These are phyloP conservation scores for Boloria euphrosyne DNA, from an alignment of 2,888 invertebrate species.

Conservation along the genomic window DNA sequence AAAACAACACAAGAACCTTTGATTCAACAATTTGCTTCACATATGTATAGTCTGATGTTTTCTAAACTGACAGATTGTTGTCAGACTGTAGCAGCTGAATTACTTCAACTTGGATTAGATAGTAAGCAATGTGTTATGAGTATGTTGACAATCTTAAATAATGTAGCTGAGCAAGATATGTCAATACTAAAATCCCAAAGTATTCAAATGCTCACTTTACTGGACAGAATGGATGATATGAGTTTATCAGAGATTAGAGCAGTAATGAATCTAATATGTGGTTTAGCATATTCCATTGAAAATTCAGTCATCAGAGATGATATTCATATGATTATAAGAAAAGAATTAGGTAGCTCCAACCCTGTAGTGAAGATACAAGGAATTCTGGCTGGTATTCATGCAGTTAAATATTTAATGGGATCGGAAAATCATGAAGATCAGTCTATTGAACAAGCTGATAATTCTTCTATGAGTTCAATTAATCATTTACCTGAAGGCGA, in stretches of 20 bases:
- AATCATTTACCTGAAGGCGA: conserved; percentile 81
- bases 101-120: conserved; percentile 66
- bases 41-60: conserved; percentile 81
- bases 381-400: conserved; percentile 88
- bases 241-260: conserved; percentile 87
- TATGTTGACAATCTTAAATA: conserved; percentile 65
- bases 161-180: conserved; percentile 67
- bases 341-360: conserved; percentile 88
- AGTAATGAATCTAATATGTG: conserved; percentile 90
- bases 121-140: conserved; percentile 66
- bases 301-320: conserved; percentile 87
- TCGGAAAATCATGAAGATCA: conserved; percentile 64
- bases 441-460: conserved; percentile 63
- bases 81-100: conserved; percentile 67
- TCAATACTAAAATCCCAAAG: conserved; percentile 81
- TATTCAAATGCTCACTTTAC: conserved; percentile 83
- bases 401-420: conserved; percentile 86
- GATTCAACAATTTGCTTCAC: conserved; percentile 82
- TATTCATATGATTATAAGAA: conserved; percentile 91
- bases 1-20: conserved; percentile 72
- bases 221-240: conserved; percentile 90
- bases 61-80: conserved; percentile 65
- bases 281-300: conserved; percentile 83
- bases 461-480: conserved; percentile 72
- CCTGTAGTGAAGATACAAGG: conserved; percentile 86